Evolutionary conservation across 2,888 invertebrate species (phyloP), one percentile per base, ranked within the genome.

Genomic region (Ectemnius lituratus): DNA sequence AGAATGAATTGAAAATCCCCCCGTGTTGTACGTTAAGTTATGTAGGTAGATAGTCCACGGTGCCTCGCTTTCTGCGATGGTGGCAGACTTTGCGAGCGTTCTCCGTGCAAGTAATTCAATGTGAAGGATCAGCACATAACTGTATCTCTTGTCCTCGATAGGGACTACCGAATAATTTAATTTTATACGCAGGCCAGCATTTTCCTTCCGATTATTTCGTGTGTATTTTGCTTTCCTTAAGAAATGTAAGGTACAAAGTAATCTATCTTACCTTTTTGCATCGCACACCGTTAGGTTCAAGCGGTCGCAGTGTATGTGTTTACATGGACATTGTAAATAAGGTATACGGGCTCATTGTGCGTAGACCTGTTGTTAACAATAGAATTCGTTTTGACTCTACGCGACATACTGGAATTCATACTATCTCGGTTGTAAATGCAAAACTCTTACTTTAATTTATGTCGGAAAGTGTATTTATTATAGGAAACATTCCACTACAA

Each of bases 301-400:
- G 80, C 82, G 73, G 47, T 84, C 78, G 84, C 84, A 81, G 79
- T 86, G 83, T 85, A 83, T 87, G 84, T 86, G 85, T 84, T 87
- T 87, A 87, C 84, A 84, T 87, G 80, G 81, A 87, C 83, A 86
- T 85, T 88, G 87, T 88, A 88, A 87, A 88, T 86, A 88, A 84
- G 83, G 84, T 86, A 84, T 84, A 86, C 80, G 79, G 80, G 80
- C 84, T 84, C 86, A 77, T 80, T 78, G 75, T 78, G 85, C 83
- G 81, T 77, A 75, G 73, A 80, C 70, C 68, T 75, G 73, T 70
- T 67, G 75, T 82, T 77, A 69, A 27, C 67, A 73, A 76, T 78
- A 66, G 78, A 67, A 80, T 78, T 62, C 75, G 56, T 20, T 67
- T 73, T 70, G 73, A 70, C 75, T 75, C 72, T 66, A 68, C 70